A percentile compares a stretch with the other conserved stretches of the same genome.
These are phyloP conservation scores for Myotis pilosus DNA, from an alignment of 2,797 vertebrate species.

Conservation along the genomic window DNA sequence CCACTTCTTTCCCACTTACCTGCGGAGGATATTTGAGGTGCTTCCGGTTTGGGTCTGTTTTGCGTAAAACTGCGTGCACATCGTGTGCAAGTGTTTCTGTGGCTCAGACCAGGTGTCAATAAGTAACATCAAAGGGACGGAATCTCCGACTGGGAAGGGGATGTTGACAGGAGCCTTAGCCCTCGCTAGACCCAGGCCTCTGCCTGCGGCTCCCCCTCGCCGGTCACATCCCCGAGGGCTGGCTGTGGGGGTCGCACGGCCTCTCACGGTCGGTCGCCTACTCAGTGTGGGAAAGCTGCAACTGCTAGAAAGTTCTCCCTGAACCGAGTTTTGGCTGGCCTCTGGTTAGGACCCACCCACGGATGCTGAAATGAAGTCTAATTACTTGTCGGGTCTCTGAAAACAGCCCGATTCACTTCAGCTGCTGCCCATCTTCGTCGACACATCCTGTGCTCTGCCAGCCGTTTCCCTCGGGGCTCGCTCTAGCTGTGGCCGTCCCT, in stretches of 20 bases:
- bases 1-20: background rate
- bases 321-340: background rate
- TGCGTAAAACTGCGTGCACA: background rate
- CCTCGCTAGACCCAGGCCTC: background rate
- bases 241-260: background rate
- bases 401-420: background rate
- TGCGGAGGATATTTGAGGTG: background rate
- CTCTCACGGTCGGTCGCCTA: background rate
- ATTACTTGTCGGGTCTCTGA: background rate
- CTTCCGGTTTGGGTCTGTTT: background rate
- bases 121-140: background rate
- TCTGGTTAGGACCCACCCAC: rapidly evolving
- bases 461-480: background rate
- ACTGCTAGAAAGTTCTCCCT: background rate
- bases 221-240: background rate
- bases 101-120: background rate
- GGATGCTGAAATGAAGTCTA: background rate
- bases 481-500: background rate
- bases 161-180: background rate
- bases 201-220: background rate
- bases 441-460: background rate
- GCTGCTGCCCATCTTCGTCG: background rate
- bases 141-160: background rate
- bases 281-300: background rate
- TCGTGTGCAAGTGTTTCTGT: background rate